These are phyloP conservation scores for Aldrovandia affinis DNA, from an alignment of 2,797 vertebrate species.

Conservation along the genomic window DNA sequence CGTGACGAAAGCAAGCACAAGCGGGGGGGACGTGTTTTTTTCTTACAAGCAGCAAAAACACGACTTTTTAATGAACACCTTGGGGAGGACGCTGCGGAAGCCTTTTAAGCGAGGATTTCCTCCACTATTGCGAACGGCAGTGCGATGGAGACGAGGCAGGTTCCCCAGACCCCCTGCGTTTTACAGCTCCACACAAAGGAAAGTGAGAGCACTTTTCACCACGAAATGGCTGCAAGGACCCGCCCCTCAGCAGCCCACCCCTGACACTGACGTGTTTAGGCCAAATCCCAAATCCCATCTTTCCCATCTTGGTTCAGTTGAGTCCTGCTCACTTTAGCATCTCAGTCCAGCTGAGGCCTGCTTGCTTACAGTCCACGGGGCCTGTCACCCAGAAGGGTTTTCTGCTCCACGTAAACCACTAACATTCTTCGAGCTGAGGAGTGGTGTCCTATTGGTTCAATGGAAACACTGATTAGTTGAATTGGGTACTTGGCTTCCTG, in stretches of 20 bases:
- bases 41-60: constrained; percentile 48
- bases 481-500: neutral
- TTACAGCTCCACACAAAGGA: neutral
- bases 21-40: constrained; percentile 45
- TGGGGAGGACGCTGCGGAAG: constrained; percentile 46
- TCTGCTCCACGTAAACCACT: neutral
- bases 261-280: too few species aligned
- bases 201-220: neutral
- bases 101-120: constrained; percentile 10
- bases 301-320: too few species aligned
- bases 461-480: neutral
- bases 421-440: neutral
- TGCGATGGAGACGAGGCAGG: neutral
- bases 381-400: neutral
- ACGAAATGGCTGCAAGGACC: neutral
- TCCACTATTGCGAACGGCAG: neutral
- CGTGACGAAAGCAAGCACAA: constrained; percentile 26
- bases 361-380: neutral
- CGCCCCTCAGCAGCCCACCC: too few species aligned
- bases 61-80: constrained; percentile 67
- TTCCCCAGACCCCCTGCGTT: neutral
- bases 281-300: too few species aligned
- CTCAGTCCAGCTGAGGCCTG: neutral
- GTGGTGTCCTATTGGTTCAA: neutral
- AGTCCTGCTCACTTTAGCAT: neutral